Conservation (phyloP, 1,140 invertebrate species). For the Drosophila athabasca region DNA sequence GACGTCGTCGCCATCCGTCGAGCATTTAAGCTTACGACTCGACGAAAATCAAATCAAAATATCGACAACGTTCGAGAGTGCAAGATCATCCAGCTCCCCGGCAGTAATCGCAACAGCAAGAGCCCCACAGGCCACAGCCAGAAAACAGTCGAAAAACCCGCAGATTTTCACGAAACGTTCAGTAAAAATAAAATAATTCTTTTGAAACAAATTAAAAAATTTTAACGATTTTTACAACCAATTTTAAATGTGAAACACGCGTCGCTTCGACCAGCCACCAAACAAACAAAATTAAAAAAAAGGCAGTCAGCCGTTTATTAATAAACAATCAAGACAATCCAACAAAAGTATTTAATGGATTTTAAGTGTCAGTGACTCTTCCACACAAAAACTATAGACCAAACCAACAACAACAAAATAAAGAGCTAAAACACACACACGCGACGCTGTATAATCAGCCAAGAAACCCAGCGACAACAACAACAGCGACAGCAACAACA, state of each 20-base stretch:
- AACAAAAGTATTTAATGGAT: slow-evolving; percentile 63
- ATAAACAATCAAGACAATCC: slow-evolving; percentile 57
- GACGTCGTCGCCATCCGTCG: slow-evolving; percentile 21
- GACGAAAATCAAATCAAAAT: slow-evolving; percentile 78
- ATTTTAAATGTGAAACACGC: slow-evolving; percentile 6
- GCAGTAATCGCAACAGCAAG: slow-evolving; percentile 9
- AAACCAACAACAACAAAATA: slow-evolving; percentile 16
- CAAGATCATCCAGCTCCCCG: slow-evolving; percentile 38
- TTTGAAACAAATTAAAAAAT: slow-evolving; percentile 3
- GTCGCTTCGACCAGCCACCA: slow-evolving; percentile 22
- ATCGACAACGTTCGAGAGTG: slow-evolving; percentile 81
- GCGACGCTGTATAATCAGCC: slow-evolving; percentile 69
- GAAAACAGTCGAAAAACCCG: slow-evolving; percentile 29
- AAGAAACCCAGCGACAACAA: slow-evolving; percentile 38
- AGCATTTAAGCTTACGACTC: slow-evolving; percentile 79
- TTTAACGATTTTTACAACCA: neutral
- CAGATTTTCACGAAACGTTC: slow-evolving; percentile 38
- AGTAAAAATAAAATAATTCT: neutral
- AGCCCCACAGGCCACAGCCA: slow-evolving; percentile 7
- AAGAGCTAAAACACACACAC: slow-evolving; percentile 47
- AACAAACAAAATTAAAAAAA: slow-evolving; percentile 37
- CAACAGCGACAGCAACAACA: slow-evolving; percentile 15
- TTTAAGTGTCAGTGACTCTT: slow-evolving; percentile 81
- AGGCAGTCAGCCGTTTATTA: slow-evolving; percentile 51
- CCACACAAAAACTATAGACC: slow-evolving; percentile 20